phyloP scores from a whole-genome alignment of 2,888 invertebrate genomes.

The Papilio gigon region DNA sequence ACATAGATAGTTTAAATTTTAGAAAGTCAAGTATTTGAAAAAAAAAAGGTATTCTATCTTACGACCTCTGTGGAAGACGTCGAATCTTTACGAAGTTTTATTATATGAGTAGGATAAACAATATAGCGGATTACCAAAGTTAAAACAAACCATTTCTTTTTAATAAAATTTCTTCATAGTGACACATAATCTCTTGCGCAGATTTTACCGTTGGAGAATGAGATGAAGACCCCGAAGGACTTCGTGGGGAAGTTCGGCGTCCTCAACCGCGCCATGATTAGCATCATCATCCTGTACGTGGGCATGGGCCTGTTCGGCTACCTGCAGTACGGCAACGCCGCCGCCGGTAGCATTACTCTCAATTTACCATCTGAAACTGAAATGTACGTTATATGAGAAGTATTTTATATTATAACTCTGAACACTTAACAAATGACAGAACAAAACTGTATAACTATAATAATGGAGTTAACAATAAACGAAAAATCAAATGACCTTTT shows the following conservation, averaged over 20 bases:
- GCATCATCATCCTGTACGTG: constrained; percentile 92
- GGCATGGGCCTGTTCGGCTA: constrained; percentile 96
- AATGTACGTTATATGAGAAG: constrained; percentile 76
- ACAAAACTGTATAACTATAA: too few species aligned
- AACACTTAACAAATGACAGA: background rate
- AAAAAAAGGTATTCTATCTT: too few species aligned
- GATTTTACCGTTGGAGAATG: constrained; percentile 96
- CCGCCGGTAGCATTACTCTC: constrained; percentile 92
- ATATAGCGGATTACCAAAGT: too few species aligned
- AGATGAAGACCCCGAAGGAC: constrained; percentile 93
- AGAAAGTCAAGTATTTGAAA: too few species aligned
- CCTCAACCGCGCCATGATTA: constrained; percentile 91
- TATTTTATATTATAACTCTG: background rate
- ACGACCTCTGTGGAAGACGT: too few species aligned
- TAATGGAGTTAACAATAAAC: too few species aligned
- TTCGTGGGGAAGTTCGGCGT: constrained; percentile 93
- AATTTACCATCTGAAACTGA: constrained; percentile 86
- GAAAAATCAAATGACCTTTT: too few species aligned
- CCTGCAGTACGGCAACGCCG: constrained; percentile 88
- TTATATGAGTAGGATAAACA: too few species aligned
- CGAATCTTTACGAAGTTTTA: too few species aligned
- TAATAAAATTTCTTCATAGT: background rate
- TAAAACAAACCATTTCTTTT: background rate
- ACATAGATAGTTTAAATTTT: background rate
- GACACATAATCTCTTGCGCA: constrained; percentile 57